These are phyloP conservation scores for Desoria tigrina DNA, from an alignment of 2,888 invertebrate species.

Conservation along the genomic window DNA sequence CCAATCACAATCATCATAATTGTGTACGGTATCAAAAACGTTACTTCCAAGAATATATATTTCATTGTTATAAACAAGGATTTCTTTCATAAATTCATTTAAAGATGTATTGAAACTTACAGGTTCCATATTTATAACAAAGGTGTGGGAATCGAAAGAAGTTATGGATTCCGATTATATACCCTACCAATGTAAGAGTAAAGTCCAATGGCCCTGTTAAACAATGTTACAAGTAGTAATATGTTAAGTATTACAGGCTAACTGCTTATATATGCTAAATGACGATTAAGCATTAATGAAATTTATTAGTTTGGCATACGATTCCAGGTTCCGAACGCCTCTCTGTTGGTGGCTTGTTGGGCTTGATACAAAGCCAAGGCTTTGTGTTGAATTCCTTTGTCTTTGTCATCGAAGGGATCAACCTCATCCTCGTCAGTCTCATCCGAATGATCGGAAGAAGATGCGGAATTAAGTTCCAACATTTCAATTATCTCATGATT, in stretches of 20 bases:
- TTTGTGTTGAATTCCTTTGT: neutral
- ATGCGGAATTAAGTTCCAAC: neutral
- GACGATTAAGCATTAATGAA: neutral
- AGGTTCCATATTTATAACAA: conserved; percentile 44
- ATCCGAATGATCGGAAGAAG: neutral
- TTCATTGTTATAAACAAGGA: neutral
- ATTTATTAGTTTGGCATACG: neutral
- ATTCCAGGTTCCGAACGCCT: conserved; percentile 29
- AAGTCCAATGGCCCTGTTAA: conserved; percentile 41
- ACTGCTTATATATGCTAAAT: too few relatives aligned
- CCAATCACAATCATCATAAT: conserved; percentile 36
- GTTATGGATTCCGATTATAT: conserved; percentile 46
- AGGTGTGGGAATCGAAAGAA: conserved; percentile 47
- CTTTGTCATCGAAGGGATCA: neutral
- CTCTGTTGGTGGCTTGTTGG: conserved; percentile 17
- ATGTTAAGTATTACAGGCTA: neutral
- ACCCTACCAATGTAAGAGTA: conserved; percentile 40
- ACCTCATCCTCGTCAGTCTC: neutral
- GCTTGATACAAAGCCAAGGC: neutral
- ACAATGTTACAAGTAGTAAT: neutral
- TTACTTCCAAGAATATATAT: neutral
- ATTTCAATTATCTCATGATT: neutral
- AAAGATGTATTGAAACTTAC: too few relatives aligned
- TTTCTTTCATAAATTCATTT: too few relatives aligned
- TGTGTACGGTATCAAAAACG: conserved; percentile 40